Evolutionary conservation across 30 jellyfish, hydroid and myxozoan species (phyloP), one percentile per base, ranked within the genome.

Genomic region (Chironex yamaguchii): DNA sequence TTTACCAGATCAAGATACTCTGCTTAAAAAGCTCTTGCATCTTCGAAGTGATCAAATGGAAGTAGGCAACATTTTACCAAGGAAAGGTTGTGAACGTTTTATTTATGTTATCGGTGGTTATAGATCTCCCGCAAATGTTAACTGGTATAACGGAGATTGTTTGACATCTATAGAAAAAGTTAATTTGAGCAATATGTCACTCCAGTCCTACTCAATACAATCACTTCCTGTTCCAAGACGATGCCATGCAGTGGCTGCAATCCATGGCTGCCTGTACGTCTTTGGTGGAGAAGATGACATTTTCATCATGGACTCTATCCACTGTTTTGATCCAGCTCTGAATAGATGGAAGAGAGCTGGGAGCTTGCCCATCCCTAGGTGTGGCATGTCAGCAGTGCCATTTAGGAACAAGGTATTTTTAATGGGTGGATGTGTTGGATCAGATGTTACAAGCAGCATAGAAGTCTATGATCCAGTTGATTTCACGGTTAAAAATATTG

Each of bases 261-360:
- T 85, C 26, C 66, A 69, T 13, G 95, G 95, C 20, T 36, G 13
- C 42, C 72, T 85, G 3, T 51, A 49, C 22, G 87, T 85, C 11
- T 85, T 85, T 62, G 95, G 95, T 13, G 95, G 95, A n/a, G 95
- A 85, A 54, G 53, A 72, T 42, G 95, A 85, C 17, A 71, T 84
- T 31, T 31, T 85, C 67, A 24, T 85, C 2, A 71, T 84, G 4
- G 76, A 85, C 49, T 23, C 52, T 30, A 48, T 85, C 32, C 89
- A 85, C 53, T 62, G 33, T 30, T 85, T 71, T 62, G 95, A 85
- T 51, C 89, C 89, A 4, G 67, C 72, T 85, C 49, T 69, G 66
- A 85, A 64, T 25, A 85, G 49, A 62, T 85, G 95, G 95, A 48
- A 32, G 0, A 75, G 26, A 29, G 72, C 71, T 17, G 95, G 95